These are phyloP conservation scores for Agrotis clavis DNA, from an alignment of 2,888 invertebrate genomes.

Conservation along the genomic window DNA sequence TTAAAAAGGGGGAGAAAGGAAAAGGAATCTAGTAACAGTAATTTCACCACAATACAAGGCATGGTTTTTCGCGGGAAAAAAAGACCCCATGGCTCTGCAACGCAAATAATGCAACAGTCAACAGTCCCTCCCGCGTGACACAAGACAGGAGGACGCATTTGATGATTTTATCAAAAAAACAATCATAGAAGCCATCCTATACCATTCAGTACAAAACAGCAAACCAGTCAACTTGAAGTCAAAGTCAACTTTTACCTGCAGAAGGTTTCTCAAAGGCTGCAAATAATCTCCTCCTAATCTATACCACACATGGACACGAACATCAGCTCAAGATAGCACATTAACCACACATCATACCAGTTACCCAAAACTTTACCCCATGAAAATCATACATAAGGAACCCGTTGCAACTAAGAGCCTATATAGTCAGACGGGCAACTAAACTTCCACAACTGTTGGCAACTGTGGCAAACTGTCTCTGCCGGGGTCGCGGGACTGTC, in stretches of 20 bases:
- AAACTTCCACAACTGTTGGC: neutral
- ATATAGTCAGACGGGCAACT: slow-evolving; percentile 9
- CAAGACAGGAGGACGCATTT: no score
- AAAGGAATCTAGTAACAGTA: neutral
- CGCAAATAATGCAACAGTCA: no score
- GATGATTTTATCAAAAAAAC: no score
- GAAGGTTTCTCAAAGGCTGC: neutral
- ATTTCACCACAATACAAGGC: neutral
- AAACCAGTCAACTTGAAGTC: no score
- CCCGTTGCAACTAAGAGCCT: neutral
- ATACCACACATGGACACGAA: neutral
- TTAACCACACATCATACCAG: slow-evolving; percentile 3
- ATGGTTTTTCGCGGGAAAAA: neutral
- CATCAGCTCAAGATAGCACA: neutral
- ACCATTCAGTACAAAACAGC: no score
- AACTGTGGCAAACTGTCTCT: neutral
- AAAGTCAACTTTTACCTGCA: no score
- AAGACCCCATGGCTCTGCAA: no score
- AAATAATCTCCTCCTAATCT: neutral
- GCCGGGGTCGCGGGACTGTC: no score
- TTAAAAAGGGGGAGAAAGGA: no score
- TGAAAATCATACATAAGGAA: slow-evolving; percentile 28
- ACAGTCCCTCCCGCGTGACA: no score
- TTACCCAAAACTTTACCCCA: slow-evolving; percentile 32
- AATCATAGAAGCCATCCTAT: no score